These are phyloP conservation scores for Heliconius himera DNA, from an alignment of 1,140 invertebrate genomes.

Conservation along the genomic window DNA sequence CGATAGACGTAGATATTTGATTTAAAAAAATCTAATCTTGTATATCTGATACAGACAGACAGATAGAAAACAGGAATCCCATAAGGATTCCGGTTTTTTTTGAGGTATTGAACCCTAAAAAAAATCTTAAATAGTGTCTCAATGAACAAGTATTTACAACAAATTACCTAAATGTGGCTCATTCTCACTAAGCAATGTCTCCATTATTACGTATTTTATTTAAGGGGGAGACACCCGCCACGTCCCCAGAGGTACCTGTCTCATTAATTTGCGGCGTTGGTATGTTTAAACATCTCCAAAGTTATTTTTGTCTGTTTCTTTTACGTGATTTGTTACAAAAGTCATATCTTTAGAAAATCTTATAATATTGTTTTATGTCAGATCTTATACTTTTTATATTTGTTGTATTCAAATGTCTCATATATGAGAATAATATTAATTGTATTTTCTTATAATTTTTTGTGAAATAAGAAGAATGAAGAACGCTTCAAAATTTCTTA, in stretches of 20 bases:
- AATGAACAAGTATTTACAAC: slow-evolving; percentile 56
- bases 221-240: slow-evolving; percentile 60
- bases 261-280: slow-evolving; percentile 70
- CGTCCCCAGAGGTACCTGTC: slow-evolving; percentile 72
- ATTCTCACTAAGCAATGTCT: slow-evolving; percentile 59
- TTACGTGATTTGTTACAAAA: slow-evolving; percentile 63
- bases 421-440: neutral
- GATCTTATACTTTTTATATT: slow-evolving; percentile 14
- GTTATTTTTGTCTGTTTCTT: slow-evolving; percentile 56
- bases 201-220: slow-evolving; percentile 78
- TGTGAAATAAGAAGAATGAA: too few relatives aligned
- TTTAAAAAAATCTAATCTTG: too few relatives aligned
- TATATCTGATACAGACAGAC: neutral
- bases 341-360: slow-evolving; percentile 39
- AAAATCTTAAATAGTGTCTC: slow-evolving; percentile 21
- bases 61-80: neutral
- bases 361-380: slow-evolving; percentile 36
- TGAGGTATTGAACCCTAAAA: too few relatives aligned
- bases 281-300: slow-evolving; percentile 49
- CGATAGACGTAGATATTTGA: too few relatives aligned
- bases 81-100: too few relatives aligned
- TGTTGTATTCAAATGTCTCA: neutral
- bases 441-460: too few relatives aligned
- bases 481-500: too few relatives aligned
- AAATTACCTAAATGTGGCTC: slow-evolving; percentile 60